Conservation (phyloP, 2,797 vertebrate species). For the Xiphorhynchus erythropygius region DNA sequence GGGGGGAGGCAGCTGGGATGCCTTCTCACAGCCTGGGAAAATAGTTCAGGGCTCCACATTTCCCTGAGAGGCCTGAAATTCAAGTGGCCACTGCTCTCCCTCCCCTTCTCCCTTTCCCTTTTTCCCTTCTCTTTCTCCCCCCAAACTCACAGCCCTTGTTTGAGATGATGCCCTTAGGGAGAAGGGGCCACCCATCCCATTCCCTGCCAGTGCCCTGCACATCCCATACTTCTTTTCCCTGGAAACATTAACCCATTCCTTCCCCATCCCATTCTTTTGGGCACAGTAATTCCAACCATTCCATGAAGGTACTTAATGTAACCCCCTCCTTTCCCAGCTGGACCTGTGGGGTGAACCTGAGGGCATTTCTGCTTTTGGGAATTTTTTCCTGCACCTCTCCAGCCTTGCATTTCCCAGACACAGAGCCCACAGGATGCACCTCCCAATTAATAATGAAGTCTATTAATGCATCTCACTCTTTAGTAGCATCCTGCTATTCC, state of each 20-base stretch:
- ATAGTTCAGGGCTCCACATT: slow-evolving; percentile 52
- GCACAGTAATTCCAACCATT: not conserved
- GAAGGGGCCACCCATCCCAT: not conserved
- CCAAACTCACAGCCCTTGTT: not conserved
- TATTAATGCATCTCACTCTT: not conserved
- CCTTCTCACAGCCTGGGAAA: slow-evolving; percentile 86
- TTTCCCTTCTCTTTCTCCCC: not conserved
- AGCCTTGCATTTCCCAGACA: not conserved
- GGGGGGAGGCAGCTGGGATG: slow-evolving; percentile 83
- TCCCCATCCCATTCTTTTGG: not conserved
- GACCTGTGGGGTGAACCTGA: fast-evolving
- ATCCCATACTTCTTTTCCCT: not conserved
- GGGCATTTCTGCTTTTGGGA: not conserved
- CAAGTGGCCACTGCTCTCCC: slow-evolving; percentile 30
- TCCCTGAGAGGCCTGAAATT: slow-evolving; percentile 71
- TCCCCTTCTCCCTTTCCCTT: not conserved
- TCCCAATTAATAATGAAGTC: not conserved
- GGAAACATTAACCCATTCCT: not conserved
- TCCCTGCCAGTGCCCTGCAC: not conserved
- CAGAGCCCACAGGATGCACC: not conserved
- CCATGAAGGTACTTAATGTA: too few relatives aligned
- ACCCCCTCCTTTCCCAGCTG: not conserved
- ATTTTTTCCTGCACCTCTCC: fast-evolving
- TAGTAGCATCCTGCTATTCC: not conserved
- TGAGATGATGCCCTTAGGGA: not conserved